These are phyloP conservation scores for Alectura lathami DNA, from an alignment of 2,113 vertebrate genomes.

Conservation along the genomic window DNA sequence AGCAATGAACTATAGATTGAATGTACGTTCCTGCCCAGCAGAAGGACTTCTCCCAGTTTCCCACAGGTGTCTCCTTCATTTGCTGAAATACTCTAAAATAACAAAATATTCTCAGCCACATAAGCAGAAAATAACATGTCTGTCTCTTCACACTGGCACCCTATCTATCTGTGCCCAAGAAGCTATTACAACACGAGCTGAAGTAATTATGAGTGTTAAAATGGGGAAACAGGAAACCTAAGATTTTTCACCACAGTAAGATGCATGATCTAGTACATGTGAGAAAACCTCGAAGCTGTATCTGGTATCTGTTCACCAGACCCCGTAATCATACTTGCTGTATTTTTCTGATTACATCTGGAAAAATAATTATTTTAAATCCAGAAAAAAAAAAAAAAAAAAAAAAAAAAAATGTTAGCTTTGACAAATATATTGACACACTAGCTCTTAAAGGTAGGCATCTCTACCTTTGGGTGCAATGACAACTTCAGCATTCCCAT, in stretches of 20 bases:
- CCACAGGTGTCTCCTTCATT: constrained; percentile 12
- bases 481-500: background rate
- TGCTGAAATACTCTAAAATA: constrained; percentile 8
- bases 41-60: background rate
- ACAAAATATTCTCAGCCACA: constrained; percentile 2
- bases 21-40: background rate
- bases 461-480: background rate
- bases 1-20: background rate
- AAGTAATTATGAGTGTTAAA: background rate
- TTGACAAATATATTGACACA: background rate
- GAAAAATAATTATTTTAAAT: constrained; percentile 5
- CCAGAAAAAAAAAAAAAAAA: background rate
- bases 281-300: background rate
- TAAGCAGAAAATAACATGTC: background rate
- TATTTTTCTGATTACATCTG: background rate
- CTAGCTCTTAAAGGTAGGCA: fast-evolving
- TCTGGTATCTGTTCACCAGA: background rate
- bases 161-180: background rate
- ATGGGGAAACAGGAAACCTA: background rate
- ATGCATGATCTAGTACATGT: fast-evolving
- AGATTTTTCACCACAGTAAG: background rate
- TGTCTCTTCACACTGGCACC: background rate
- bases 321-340: background rate
- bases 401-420: background rate
- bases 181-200: background rate